phyloP scores from a whole-genome alignment of 2,888 invertebrate genomes.

The Brachylomia viminalis region DNA sequence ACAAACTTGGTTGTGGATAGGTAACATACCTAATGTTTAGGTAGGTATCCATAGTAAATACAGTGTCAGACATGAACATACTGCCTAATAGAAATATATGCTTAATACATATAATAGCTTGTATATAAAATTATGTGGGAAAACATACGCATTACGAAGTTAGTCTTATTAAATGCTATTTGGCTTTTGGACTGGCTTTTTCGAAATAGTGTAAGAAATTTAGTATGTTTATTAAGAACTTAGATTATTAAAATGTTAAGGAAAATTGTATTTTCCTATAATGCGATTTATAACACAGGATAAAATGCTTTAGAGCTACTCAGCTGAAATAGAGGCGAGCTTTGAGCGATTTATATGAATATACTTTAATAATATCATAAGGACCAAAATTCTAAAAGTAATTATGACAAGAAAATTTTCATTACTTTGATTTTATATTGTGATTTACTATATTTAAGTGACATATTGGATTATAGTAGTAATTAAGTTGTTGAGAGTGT shows the following conservation, averaged over 20 bases:
- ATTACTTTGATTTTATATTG: constrained; percentile 82
- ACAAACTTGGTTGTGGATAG: constrained; percentile 66
- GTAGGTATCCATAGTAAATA: constrained; percentile 60
- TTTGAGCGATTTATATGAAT: constrained; percentile 60
- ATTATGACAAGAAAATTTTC: constrained; percentile 73
- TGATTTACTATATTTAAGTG: constrained; percentile 85
- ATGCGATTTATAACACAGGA: constrained; percentile 64
- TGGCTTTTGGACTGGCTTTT: constrained; percentile 88
- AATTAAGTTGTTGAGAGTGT: constrained; percentile 82
- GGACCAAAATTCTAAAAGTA: constrained; percentile 80
- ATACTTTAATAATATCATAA: constrained; percentile 67
- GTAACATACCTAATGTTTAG: constrained; percentile 54
- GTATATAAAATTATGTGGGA: constrained; percentile 89
- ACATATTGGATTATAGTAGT: constrained; percentile 81
- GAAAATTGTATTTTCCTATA: constrained; percentile 73
- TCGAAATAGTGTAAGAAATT: constrained; percentile 82
- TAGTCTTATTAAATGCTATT: constrained; percentile 87
- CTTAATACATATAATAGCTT: constrained; percentile 80
- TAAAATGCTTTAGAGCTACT: constrained; percentile 57
- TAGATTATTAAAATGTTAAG: constrained; percentile 71
- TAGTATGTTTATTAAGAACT: constrained; percentile 79
- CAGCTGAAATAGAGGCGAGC: constrained; percentile 51
- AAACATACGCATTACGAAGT: constrained; percentile 90
- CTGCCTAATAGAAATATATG: constrained; percentile 67
- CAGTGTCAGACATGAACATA: constrained; percentile 49